Evolutionary conservation across 2,888 invertebrate genomes (phyloP).

Genomic region (Phasia obesa): DNA sequence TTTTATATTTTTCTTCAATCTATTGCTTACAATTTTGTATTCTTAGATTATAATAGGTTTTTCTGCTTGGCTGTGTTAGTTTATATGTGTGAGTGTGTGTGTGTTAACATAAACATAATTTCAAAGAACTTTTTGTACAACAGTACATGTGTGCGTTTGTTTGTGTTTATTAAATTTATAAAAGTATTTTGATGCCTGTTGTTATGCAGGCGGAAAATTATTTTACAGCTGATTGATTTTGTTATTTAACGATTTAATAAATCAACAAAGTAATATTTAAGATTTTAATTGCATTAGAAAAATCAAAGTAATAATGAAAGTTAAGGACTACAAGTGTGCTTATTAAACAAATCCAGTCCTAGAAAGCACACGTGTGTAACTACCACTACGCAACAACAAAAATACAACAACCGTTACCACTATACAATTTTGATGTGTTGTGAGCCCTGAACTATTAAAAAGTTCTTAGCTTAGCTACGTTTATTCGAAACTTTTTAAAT

Average conservation of each 20-base stretch:
- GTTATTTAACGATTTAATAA: conserved; percentile 53
- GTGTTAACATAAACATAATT: background rate
- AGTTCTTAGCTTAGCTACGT: no score
- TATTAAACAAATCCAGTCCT: background rate
- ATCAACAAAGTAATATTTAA: conserved; percentile 49
- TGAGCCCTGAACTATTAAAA: no score
- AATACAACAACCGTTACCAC: no score
- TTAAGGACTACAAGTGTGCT: background rate
- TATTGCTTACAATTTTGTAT: background rate
- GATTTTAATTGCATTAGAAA: conserved; percentile 48
- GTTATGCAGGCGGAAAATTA: conserved; percentile 63
- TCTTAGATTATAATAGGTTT: background rate
- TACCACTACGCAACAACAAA: no score
- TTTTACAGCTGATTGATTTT: conserved; percentile 66
- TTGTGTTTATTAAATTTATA: conserved; percentile 35
- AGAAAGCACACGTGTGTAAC: no score
- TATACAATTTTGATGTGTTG: no score
- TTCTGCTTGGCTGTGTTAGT: background rate
- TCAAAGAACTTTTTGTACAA: background rate
- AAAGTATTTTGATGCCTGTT: conserved; percentile 51
- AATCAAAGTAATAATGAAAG: background rate
- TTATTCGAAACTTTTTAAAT: no score
- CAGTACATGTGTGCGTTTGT: background rate
- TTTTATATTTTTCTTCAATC: background rate
- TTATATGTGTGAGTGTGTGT: background rate